Conservation (phyloP, 30 jellyfish, hydroid and myxozoan species). For the Cassiopea andromeda region DNA sequence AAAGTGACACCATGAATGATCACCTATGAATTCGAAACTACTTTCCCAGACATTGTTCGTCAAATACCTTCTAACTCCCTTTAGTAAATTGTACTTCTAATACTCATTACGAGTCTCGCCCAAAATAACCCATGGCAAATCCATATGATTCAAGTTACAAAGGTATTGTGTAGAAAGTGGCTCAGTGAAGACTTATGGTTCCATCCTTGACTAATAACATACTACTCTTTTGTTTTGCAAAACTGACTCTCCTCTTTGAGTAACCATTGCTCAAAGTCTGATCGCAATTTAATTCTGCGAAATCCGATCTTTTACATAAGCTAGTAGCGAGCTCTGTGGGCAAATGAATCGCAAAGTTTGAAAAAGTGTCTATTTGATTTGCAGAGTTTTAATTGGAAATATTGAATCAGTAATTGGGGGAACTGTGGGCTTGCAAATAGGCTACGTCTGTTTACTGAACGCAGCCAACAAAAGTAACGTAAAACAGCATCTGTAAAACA, state of each 20-base stretch:
- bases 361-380: too few species aligned
- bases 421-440: too few species aligned
- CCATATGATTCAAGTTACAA: neutral
- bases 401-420: too few species aligned
- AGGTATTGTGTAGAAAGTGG: neutral
- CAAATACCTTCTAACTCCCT: neutral
- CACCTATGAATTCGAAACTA: neutral
- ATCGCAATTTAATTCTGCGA: neutral
- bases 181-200: neutral
- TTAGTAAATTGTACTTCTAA: neutral
- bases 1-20: neutral
- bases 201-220: neutral
- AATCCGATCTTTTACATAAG: too few species aligned
- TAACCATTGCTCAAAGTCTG: neutral
- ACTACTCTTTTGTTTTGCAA: neutral
- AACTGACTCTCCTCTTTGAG: slow-evolving; percentile 4
- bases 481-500: too few species aligned
- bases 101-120: too few species aligned
- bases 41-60: neutral
- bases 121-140: neutral
- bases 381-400: too few species aligned
- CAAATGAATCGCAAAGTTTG: too few species aligned
- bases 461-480: too few species aligned
- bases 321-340: too few species aligned
- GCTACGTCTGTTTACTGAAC: too few species aligned